Percentiles rank a stretch among this genome's conserved stretches.
phyloP scores from a whole-genome alignment of 2,113 vertebrate genomes.

The Phaethornis superciliosus region DNA sequence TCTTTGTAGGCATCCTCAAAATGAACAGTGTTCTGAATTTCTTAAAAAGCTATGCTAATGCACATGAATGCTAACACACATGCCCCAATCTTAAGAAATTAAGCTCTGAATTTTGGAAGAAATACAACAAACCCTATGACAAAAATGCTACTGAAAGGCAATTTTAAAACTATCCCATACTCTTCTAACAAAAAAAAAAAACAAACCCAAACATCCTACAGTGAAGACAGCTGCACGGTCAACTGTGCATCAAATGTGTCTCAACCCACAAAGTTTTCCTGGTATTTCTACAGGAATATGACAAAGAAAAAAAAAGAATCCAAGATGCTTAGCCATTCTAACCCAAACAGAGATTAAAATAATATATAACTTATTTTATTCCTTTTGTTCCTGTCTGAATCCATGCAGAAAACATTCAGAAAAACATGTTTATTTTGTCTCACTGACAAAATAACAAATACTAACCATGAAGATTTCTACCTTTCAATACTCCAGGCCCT shows the following conservation, averaged over 20 bases:
- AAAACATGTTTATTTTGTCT: constrained; percentile 14
- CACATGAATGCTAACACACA: background rate
- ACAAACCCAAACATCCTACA: background rate
- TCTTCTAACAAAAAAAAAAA: background rate
- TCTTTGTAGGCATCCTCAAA: background rate
- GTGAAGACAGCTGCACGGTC: background rate
- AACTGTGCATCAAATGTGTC: background rate
- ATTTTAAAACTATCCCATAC: background rate
- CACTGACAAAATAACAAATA: background rate
- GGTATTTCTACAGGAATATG: background rate
- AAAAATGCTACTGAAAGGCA: background rate
- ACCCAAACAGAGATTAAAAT: background rate
- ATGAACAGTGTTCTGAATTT: background rate
- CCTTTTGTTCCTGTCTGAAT: background rate
- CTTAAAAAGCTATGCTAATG: background rate
- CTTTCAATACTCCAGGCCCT: background rate
- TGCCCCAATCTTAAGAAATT: background rate
- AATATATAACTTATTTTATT: background rate
- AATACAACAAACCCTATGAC: background rate
- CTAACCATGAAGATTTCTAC: background rate
- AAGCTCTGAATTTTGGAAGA: background rate
- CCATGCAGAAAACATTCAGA: background rate
- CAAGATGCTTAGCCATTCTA: background rate
- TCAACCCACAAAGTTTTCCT: background rate
- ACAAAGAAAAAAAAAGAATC: background rate